These are phyloP conservation scores for Dryococelus australis DNA, from an alignment of 2,888 invertebrate species.

Conservation along the genomic window DNA sequence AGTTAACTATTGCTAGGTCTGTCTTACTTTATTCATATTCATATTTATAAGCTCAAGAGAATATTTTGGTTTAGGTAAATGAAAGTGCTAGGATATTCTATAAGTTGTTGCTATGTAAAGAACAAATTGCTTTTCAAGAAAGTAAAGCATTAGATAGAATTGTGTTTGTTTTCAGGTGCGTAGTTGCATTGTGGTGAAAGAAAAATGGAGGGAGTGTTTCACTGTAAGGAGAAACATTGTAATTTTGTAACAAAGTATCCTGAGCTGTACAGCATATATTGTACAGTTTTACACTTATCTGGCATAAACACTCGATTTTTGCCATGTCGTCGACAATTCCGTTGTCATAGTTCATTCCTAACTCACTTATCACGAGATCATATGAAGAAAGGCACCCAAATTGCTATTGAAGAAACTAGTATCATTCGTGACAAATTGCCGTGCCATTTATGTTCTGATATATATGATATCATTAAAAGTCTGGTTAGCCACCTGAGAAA, in stretches of 20 bases:
- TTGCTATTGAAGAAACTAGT: not conserved
- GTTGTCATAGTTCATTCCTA: not conserved
- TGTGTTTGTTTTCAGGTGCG: not conserved
- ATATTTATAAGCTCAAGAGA: too few species aligned
- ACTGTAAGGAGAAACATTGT: not conserved
- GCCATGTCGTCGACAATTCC: not conserved
- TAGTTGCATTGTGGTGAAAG: not conserved
- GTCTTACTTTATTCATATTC: too few species aligned
- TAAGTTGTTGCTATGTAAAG: too few species aligned
- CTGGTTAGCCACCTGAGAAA: not conserved
- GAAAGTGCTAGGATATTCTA: too few species aligned
- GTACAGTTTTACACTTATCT: not conserved
- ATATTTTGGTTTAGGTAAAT: too few species aligned
- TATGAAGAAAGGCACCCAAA: not conserved
- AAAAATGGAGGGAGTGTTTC: not conserved
- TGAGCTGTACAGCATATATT: not conserved
- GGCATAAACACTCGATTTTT: not conserved
- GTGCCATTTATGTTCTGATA: not conserved
- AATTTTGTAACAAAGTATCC: not conserved
- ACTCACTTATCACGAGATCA: not conserved
- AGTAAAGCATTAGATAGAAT: not conserved
- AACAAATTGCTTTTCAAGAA: not conserved
- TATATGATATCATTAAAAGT: not conserved
- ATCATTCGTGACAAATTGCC: not conserved
- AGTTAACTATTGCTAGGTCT: too few species aligned